phyloP scores from a whole-genome alignment of 2,113 vertebrate genomes.

The Ochotona curzoniae region DNA sequence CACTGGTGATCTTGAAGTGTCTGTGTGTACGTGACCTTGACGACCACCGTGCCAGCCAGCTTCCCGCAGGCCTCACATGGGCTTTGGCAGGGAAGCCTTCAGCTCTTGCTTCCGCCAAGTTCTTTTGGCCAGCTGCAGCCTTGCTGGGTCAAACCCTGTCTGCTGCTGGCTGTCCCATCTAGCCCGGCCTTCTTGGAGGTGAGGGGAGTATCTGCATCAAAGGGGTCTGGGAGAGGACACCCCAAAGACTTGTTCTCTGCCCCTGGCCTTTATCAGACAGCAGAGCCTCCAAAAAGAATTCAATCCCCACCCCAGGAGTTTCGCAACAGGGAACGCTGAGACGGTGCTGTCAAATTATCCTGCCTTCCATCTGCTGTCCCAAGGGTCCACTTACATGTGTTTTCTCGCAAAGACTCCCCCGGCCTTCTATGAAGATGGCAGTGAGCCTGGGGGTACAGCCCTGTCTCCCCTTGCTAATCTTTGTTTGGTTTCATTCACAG shows the following conservation, averaged over 20 bases:
- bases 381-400: background rate
- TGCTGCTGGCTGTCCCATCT: too few relatives aligned
- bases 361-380: background rate
- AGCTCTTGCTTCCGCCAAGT: background rate
- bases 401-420: background rate
- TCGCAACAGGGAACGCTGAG: background rate
- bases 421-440: background rate
- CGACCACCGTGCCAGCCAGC: too few relatives aligned
- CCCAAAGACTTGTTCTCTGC: background rate
- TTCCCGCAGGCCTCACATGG: too few relatives aligned
- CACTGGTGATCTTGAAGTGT: background rate
- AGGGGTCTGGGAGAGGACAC: background rate
- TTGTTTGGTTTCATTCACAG: background rate
- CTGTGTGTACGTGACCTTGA: background rate
- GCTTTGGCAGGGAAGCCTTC: background rate
- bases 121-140: background rate
- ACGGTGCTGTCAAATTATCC: background rate
- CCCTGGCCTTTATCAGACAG: background rate
- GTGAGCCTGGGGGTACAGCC: background rate
- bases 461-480: background rate
- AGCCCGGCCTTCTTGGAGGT: background rate
- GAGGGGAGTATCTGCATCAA: too few relatives aligned
- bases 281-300: background rate
- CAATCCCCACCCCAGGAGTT: too few relatives aligned
- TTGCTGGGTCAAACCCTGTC: background rate